phyloP scores from a whole-genome alignment of 2,797 vertebrate genomes.

The Choloepus didactylus region DNA sequence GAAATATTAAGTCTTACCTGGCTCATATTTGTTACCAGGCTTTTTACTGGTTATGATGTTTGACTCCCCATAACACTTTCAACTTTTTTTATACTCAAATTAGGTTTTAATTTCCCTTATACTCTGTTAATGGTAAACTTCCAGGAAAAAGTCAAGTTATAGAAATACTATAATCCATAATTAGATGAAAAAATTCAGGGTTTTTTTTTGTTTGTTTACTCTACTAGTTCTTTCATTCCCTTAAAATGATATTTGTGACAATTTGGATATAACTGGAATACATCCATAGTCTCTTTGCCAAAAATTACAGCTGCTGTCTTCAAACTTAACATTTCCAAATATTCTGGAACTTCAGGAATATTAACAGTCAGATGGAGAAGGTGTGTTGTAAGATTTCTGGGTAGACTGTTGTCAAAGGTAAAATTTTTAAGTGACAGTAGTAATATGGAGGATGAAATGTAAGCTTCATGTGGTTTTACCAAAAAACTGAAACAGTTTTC shows the following conservation, averaged over 20 bases:
- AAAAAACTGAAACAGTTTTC: background rate
- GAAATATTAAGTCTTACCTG: background rate
- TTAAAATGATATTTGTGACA: background rate
- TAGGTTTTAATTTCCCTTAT: background rate
- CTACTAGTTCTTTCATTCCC: background rate
- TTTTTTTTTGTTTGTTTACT: background rate
- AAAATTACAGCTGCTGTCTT: constrained; percentile 54
- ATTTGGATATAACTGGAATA: constrained; percentile 34
- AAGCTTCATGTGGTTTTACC: background rate
- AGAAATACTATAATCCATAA: background rate
- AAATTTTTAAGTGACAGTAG: background rate
- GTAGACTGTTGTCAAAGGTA: background rate
- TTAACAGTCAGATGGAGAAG: background rate
- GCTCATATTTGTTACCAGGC: background rate
- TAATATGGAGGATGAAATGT: background rate
- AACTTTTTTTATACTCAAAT: constrained; percentile 1
- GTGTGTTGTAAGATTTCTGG: background rate
- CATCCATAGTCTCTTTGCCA: background rate
- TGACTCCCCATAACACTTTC: background rate
- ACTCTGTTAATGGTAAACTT: background rate
- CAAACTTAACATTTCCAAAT: constrained; percentile 60
- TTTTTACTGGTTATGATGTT: background rate
- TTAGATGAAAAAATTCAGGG: background rate
- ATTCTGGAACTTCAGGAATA: constrained; percentile 13
- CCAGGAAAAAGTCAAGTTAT: background rate